phyloP scores from a whole-genome alignment of 2,797 vertebrate species.

The Varecia variegata region DNA sequence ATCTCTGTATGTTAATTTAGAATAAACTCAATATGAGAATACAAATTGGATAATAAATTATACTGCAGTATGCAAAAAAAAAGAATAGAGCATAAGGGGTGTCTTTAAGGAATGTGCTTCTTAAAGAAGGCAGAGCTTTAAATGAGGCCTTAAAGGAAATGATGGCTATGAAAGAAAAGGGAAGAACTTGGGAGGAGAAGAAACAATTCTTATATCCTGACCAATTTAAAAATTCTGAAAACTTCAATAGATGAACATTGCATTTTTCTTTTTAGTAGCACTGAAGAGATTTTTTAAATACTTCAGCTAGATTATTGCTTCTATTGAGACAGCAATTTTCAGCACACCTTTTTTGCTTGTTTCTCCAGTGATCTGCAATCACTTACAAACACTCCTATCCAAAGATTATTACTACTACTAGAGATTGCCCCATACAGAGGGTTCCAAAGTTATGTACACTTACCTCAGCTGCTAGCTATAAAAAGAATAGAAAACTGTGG shows the following conservation, averaged over 20 bases:
- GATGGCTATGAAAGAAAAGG: background rate
- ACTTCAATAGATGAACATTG: background rate
- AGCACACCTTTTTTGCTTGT: background rate
- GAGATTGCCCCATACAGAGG: background rate
- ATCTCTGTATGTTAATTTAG: background rate
- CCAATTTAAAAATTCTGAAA: background rate
- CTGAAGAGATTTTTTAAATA: background rate
- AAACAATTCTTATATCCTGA: background rate
- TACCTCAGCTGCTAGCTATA: background rate
- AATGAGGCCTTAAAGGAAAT: constrained; percentile 39
- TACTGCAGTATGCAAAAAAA: background rate
- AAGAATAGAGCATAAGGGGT: background rate
- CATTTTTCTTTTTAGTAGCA: background rate
- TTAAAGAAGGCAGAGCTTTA: background rate
- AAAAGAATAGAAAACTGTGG: background rate
- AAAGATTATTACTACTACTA: background rate
- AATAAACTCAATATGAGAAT: background rate
- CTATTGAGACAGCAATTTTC: background rate
- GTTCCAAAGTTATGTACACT: background rate
- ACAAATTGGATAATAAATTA: background rate
- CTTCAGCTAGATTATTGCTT: background rate
- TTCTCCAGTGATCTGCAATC: background rate
- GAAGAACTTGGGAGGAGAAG: background rate
- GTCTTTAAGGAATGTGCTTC: background rate
- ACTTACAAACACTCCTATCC: background rate